These are phyloP conservation scores for Atta colombica DNA, from an alignment of 1,140 invertebrate species.

Conservation along the genomic window DNA sequence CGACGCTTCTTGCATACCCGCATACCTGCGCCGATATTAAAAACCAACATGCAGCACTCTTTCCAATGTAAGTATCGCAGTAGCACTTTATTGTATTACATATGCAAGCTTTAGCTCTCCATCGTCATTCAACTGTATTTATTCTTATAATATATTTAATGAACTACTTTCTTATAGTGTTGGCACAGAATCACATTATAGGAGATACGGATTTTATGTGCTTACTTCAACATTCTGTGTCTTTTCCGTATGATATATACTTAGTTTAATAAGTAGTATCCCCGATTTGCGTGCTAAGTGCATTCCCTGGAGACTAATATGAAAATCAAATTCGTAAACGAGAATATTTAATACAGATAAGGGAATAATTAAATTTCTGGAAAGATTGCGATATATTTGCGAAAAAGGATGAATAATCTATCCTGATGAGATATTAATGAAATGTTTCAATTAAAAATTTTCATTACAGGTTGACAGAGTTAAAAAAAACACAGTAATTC, in stretches of 20 bases:
- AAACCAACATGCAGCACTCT: slow-evolving; percentile 75
- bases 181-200: slow-evolving; percentile 13
- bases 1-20: slow-evolving; percentile 58
- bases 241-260: slow-evolving; percentile 16
- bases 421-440: not conserved
- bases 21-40: slow-evolving; percentile 71
- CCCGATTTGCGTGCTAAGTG: slow-evolving; percentile 43
- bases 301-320: slow-evolving; percentile 17
- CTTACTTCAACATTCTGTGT: slow-evolving; percentile 38
- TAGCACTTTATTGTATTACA: slow-evolving; percentile 77
- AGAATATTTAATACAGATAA: no score
- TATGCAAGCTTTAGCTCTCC: slow-evolving; percentile 73
- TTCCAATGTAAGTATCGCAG: slow-evolving; percentile 78
- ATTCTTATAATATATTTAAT: slow-evolving; percentile 33
- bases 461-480: slow-evolving; percentile 7
- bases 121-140: slow-evolving; percentile 33
- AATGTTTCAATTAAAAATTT: slow-evolving; percentile 4
- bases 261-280: slow-evolving; percentile 39
- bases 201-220: slow-evolving; percentile 40
- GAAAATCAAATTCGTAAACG: not conserved
- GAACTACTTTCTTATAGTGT: slow-evolving; percentile 34
- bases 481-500: not conserved
- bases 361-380: not conserved
- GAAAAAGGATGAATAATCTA: not conserved
- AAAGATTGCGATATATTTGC: not conserved